Evolutionary conservation across 2,797 vertebrate genomes (phyloP), one percentile per base, ranked within the genome.

Genomic region (Sebastiscus tertius): DNA sequence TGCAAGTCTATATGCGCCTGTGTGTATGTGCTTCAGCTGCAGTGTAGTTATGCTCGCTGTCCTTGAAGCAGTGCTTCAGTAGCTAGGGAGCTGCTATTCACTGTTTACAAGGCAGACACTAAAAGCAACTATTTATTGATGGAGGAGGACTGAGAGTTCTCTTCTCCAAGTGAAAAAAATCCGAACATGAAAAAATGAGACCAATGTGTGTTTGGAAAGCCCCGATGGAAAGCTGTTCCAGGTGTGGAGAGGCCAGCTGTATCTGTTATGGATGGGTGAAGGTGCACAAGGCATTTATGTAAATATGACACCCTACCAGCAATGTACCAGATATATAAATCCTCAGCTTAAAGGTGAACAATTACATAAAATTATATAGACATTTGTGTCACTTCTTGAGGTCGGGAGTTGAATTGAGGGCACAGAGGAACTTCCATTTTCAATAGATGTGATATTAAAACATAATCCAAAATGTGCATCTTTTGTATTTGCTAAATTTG

Each of bases 241-340:
- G 66, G 81, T 82, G 63, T 20, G 71, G 34, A 73, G 80, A 87
- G 22, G 68, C 54, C 79, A 78, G 77, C 65, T 88, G 69, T 75
- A 65, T 75, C 68, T 77, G 72, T 79, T 69, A 78, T 65, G 67
- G 79, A 82, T 84, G 81, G 72, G 13, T 79, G 67, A 79, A 3
- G 27, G 63, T 66, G 59, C 42, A 63, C 34, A 49, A 63, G 27
- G n/a, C 78, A 72, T 85, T 83, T 75, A 81, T 81, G 75, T 66
- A 88, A 81, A 67, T 71, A 59, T 11, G 29, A 77, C 66, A 67
- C 24, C 42, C 36, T 9, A 61, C 12, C 5, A 49, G 72, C 36
- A 75, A 52, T 42, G 36, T 20, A 58, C 36, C n/a, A 29, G 27
- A 49, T 24, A n/a, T 72, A 73, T 77, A 77, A 71, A 79, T 59